Evolutionary conservation across 2,113 vertebrate genomes (phyloP), one percentile per base, ranked within the genome.

Genomic region (Peromyscus californicus): DNA sequence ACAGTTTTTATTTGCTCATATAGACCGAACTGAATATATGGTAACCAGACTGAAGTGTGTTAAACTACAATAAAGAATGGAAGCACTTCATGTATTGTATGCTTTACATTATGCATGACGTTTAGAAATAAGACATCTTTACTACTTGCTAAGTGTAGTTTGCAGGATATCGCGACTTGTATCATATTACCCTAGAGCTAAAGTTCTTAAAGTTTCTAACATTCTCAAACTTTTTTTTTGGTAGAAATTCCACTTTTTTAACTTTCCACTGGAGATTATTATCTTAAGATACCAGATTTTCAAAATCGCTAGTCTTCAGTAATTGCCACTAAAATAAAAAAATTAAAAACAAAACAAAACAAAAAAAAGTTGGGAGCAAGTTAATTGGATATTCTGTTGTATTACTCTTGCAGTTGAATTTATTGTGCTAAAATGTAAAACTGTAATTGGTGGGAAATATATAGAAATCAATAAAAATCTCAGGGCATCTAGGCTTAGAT

Each of bases 231-330:
- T 57, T 79, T 19, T 45, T 89, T 89, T 90, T 80, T 86, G 1
- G 2, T 39, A 65, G 39, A 84, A 93, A 78, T 93, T 86, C 7
- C 39, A 93, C 29, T 93, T 95, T 90, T 26, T 94, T 88, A 95
- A 69, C 42, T 94, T 94, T 72, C 57, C 33, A 54, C 29, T 89
- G 33, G 67, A 78, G 59, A 67, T 94, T 95, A 61, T 22, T 39
- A 83, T 75, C 39, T 92, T 96, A 54, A 96, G 57, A 67, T 33
- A n/a, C 75, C n/a, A 84, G 51, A 67, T 95, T 95, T 89, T 92
- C 57, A 97, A 33, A 65, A 57, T 76, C 31, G 12, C 26, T 67
- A 31, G 29, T 67, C 29, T 31, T 67, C 65, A 67, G 26, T 67
- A 33, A 93, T 54, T 93, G 42, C 51, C 26, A 51, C 16, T 91